Evolutionary conservation across 2,888 invertebrate species (phyloP).

Genomic region (Leptogaster cylindrica): DNA sequence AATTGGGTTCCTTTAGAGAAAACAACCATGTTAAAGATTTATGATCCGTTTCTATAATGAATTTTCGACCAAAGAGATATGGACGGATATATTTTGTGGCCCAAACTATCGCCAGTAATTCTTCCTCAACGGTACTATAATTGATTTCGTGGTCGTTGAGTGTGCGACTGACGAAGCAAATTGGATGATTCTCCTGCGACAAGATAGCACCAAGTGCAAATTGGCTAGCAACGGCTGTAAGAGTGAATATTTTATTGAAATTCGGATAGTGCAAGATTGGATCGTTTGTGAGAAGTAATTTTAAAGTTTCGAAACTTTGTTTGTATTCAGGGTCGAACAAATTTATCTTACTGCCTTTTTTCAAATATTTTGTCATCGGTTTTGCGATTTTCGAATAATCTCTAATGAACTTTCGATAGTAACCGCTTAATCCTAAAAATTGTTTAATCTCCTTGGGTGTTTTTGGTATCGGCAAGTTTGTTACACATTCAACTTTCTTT

Average conservation of each 20-base stretch:
- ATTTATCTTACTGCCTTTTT: background rate
- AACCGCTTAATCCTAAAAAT: background rate
- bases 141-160: background rate
- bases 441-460: background rate
- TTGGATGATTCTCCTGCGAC: background rate
- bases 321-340: background rate
- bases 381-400: background rate
- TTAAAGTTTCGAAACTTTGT: background rate
- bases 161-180: background rate
- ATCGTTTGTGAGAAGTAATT: background rate
- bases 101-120: background rate
- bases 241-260: conserved; percentile 2
- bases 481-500: background rate
- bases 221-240: background rate
- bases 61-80: background rate
- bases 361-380: background rate
- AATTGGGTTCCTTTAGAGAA: background rate
- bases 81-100: background rate
- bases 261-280: background rate
- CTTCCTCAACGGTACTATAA: background rate
- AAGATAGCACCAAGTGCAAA: background rate
- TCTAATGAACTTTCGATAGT: background rate
- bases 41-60: background rate
- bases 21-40: background rate
- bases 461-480: background rate